Conservation (phyloP, 2,113 vertebrate genomes). For the Forbesichthys agassizii region DNA sequence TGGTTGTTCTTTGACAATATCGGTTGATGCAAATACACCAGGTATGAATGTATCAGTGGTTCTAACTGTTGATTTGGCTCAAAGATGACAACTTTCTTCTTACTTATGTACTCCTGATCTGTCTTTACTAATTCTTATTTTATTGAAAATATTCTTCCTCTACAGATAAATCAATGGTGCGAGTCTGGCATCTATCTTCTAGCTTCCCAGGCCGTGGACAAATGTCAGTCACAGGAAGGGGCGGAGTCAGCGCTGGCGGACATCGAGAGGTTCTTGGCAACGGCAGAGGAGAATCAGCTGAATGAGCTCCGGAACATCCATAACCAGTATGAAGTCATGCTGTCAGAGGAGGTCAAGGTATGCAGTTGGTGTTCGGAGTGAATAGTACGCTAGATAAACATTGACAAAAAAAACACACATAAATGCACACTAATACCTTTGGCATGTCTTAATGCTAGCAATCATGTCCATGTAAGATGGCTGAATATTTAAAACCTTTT, state of each 20-base stretch:
- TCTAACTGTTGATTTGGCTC: too few species aligned
- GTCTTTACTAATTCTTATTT: background rate
- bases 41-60: background rate
- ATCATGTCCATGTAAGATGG: too few species aligned
- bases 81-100: too few species aligned
- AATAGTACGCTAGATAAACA: background rate
- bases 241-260: constrained; percentile 88
- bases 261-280: constrained; percentile 85
- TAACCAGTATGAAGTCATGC: constrained; percentile 87
- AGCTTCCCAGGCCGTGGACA: constrained; percentile 94
- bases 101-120: too few species aligned
- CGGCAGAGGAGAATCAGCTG: constrained; percentile 82
- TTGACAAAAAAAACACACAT: background rate
- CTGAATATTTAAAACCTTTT: background rate
- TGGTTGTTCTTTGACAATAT: background rate
- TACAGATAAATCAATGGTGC: constrained; percentile 91
- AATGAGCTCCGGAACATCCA: constrained; percentile 84
- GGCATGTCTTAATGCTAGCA: too few species aligned
- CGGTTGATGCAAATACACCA: background rate
- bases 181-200: constrained; percentile 92
- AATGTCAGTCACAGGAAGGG: constrained; percentile 95
- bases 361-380: background rate
- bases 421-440: background rate
- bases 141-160: background rate
- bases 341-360: constrained; percentile 88